Conservation (phyloP, 1,140 invertebrate species). For the Monochamus saltuarius region DNA sequence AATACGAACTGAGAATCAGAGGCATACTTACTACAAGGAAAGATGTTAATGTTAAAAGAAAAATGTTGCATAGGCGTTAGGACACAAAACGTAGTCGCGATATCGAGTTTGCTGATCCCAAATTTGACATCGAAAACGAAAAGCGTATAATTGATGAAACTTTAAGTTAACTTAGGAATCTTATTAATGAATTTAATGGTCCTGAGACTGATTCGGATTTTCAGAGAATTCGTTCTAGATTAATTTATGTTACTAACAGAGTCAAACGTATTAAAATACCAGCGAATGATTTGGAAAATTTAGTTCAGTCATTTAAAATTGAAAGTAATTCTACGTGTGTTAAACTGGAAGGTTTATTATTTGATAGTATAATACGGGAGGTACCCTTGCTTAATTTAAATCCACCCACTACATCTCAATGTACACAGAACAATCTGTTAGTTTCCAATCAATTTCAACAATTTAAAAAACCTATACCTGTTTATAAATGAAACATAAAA, state of each 20-base stretch:
- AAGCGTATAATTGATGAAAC: background rate
- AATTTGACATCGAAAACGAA: constrained; percentile 5
- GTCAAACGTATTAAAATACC: constrained; percentile 7
- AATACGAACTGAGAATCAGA: constrained; percentile 13
- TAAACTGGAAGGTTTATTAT: constrained; percentile 10
- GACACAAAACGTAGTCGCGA: background rate
- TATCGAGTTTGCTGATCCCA: background rate
- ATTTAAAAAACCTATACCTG: constrained; percentile 4
- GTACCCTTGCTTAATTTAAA: background rate
- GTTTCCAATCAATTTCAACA: background rate
- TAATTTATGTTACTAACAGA: constrained; percentile 9
- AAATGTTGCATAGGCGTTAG: constrained; percentile 2
- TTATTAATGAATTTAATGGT: constrained; percentile 13
- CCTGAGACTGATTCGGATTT: constrained; percentile 8
- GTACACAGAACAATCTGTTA: background rate
- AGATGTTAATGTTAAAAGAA: background rate
- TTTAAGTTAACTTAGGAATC: background rate
- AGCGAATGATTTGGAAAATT: background rate
- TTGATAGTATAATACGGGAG: background rate
- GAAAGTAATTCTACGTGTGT: background rate
- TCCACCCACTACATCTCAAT: background rate
- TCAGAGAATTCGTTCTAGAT: constrained; percentile 1
- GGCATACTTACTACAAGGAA: background rate
- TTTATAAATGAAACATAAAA: constrained; percentile 10
- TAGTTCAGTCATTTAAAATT: constrained; percentile 2